Evolutionary conservation across 2,113 vertebrate species (phyloP).

Genomic region (Forbesichthys agassizii): DNA sequence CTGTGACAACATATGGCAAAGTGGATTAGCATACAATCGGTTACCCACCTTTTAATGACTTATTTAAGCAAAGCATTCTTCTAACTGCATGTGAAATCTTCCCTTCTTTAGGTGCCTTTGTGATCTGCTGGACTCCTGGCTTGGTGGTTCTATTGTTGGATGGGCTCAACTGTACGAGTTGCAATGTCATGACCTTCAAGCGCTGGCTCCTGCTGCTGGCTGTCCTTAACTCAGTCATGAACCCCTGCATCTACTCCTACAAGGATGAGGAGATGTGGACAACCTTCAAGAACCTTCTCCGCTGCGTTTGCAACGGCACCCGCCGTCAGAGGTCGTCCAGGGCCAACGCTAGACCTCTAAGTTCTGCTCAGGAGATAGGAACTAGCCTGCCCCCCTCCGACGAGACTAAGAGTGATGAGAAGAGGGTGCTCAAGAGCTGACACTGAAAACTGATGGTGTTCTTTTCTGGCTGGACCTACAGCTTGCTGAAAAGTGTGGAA

Average conservation of each 20-base stretch:
- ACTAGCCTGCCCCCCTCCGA: conserved; percentile 67
- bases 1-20: not conserved
- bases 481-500: conserved; percentile 13
- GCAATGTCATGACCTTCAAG: conserved; percentile 84
- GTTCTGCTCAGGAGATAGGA: conserved; percentile 74
- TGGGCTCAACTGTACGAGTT: conserved; percentile 84
- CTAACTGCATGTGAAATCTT: not conserved
- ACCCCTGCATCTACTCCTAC: conserved; percentile 97
- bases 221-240: conserved; percentile 93
- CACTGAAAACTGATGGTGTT: conserved; percentile 4
- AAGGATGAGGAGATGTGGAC: conserved; percentile 97
- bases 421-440: conserved; percentile 60
- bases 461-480: not conserved
- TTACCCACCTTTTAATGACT: no score
- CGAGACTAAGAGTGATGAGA: conserved; percentile 57
- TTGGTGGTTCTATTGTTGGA: conserved; percentile 89
- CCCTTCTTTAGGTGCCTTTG: conserved; percentile 85
- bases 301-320: conserved; percentile 81
- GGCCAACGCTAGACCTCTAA: conserved; percentile 80
- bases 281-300: conserved; percentile 90
- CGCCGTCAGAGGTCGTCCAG: conserved; percentile 79
- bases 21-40: not conserved
- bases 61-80: not conserved
- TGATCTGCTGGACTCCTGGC: conserved; percentile 97
- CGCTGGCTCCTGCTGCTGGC: conserved; percentile 93